Conservation (phyloP, 2,888 invertebrate species). For the Tipula confusa region DNA sequence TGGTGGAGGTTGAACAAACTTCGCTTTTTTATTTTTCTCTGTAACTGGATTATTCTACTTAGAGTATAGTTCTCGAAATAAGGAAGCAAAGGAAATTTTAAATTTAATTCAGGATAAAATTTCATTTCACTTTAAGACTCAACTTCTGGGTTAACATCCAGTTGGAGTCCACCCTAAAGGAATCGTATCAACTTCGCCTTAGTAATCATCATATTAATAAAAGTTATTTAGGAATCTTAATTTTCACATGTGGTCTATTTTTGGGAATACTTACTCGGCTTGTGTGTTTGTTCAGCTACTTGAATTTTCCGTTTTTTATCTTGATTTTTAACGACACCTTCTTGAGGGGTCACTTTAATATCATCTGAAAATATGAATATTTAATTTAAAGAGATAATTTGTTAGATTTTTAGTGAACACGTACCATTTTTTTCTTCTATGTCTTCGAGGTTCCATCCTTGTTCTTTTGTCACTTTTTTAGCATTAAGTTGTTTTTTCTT, state of each 20-base stretch:
- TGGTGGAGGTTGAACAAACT: conserved; percentile 32
- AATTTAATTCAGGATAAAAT: conserved; percentile 4
- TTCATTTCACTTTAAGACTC: not conserved
- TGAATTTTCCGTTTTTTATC: conserved; percentile 38
- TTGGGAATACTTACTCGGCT: conserved; percentile 35
- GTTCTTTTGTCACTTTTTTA: not conserved
- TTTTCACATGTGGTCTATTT: too few species aligned
- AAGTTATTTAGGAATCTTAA: not conserved
- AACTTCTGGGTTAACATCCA: not conserved
- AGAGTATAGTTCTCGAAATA: not conserved
- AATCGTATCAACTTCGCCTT: conserved; percentile 61
- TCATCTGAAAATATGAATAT: not conserved
- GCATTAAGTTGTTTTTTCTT: conserved; percentile 54
- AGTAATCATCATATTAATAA: conserved; percentile 42
- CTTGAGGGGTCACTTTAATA: not conserved
- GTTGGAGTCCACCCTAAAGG: conserved; percentile 39
- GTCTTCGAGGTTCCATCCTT: not conserved
- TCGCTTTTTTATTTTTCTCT: conserved; percentile 34
- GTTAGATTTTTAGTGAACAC: not conserved
- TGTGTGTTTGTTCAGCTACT: conserved; percentile 40
- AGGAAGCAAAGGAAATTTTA: not conserved
- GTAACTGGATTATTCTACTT: not conserved
- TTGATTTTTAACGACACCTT: not conserved
- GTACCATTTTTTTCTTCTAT: conserved; percentile 31
- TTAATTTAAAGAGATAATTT: not conserved